phyloP scores from a whole-genome alignment of 2,113 vertebrate genomes.

The Neotragus pygmaeus region DNA sequence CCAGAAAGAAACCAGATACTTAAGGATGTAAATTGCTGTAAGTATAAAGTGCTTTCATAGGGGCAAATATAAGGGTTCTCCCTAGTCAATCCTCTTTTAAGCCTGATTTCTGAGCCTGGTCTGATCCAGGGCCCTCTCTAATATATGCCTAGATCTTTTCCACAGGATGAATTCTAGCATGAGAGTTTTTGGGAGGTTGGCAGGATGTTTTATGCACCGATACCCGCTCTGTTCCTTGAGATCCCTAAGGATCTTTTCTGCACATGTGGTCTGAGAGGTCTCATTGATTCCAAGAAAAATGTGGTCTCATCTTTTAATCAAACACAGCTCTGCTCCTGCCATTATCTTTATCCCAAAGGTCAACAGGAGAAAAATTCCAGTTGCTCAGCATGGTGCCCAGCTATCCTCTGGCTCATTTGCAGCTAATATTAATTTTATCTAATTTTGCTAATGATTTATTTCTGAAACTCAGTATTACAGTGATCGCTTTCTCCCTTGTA shows the following conservation, averaged over 20 bases:
- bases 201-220: not conserved
- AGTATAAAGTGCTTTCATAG: not conserved
- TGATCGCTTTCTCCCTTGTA: constrained; percentile 33
- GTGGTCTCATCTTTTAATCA: not conserved
- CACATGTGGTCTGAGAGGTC: not conserved
- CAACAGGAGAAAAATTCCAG: not conserved
- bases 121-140: not conserved
- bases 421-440: not conserved
- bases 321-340: not conserved
- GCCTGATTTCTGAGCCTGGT: not conserved
- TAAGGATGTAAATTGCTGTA: not conserved
- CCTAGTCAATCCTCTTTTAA: not conserved
- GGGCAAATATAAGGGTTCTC: not conserved
- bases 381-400: not conserved
- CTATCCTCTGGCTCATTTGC: not conserved
- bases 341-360: not conserved
- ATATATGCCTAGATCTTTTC: not conserved
- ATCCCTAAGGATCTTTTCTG: not conserved
- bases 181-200: not conserved
- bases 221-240: not conserved
- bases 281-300: not conserved
- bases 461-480: not conserved
- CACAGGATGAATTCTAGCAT: not conserved
- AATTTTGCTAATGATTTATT: not conserved
- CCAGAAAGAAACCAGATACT: not conserved